A percentile compares a stretch with the other conserved stretches of the same genome.
phyloP scores from a whole-genome alignment of 2,797 vertebrate species.

The Fistularia tabacaria region DNA sequence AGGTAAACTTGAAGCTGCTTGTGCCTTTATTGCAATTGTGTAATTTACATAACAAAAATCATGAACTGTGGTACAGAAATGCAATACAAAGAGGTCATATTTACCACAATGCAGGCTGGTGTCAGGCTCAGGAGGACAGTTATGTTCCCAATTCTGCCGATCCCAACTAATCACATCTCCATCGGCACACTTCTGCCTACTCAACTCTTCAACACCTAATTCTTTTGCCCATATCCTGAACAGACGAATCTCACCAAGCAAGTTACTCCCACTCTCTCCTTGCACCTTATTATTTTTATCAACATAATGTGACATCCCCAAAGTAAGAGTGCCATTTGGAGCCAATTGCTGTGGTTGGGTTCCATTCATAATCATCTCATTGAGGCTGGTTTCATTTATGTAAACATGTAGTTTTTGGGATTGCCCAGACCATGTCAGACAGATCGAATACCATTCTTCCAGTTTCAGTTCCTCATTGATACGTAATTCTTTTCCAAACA shows the following conservation, averaged over 20 bases:
- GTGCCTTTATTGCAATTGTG: no score
- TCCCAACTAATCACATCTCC: slow-evolving; percentile 77
- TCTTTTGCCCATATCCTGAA: slow-evolving; percentile 75
- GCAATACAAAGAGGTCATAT: slow-evolving; percentile 8
- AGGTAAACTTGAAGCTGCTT: no score
- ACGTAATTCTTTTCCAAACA: slow-evolving; percentile 46
- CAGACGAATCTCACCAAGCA: slow-evolving; percentile 65
- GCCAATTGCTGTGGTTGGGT: slow-evolving; percentile 21
- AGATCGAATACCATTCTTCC: slow-evolving; percentile 62
- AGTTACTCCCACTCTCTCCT: slow-evolving; percentile 29
- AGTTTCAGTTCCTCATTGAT: slow-evolving; percentile 14
- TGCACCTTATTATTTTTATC: slow-evolving; percentile 20
- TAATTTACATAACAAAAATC: no score
- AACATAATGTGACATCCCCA: slow-evolving; percentile 69
- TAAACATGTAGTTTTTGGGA: slow-evolving; percentile 50
- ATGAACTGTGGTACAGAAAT: neutral
- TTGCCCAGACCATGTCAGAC: slow-evolving; percentile 69
- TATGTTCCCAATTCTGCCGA: slow-evolving; percentile 51
- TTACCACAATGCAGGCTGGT: slow-evolving; percentile 66
- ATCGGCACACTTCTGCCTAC: slow-evolving; percentile 53
- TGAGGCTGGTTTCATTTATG: slow-evolving; percentile 46
- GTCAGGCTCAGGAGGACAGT: slow-evolving; percentile 32
- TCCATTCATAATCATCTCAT: neutral
- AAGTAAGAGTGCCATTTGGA: slow-evolving; percentile 66
- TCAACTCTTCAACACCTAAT: slow-evolving; percentile 46